phyloP scores from a whole-genome alignment of 2,113 vertebrate genomes.

The Dicentrarchus labrax region DNA sequence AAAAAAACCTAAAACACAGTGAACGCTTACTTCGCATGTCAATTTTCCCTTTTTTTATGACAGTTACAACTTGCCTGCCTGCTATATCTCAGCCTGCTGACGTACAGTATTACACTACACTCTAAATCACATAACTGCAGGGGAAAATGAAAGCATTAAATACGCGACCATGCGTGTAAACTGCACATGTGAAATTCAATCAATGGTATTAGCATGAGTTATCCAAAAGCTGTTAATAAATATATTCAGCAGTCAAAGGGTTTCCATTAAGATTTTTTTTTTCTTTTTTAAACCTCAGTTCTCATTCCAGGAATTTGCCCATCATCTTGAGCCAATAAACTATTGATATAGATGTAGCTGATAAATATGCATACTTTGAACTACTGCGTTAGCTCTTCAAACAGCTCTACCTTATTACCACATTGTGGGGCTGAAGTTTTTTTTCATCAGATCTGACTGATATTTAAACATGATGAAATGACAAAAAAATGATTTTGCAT shows the following conservation, averaged over 20 bases:
- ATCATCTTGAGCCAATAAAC: not conserved
- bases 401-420: not conserved
- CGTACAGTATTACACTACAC: not conserved
- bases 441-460: not conserved
- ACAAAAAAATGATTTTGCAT: conserved; percentile 1
- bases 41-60: not conserved
- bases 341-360: not conserved
- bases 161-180: not conserved
- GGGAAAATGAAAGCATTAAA: not conserved
- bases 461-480: conserved; percentile 27
- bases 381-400: not conserved
- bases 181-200: not conserved
- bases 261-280: not conserved
- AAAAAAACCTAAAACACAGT: too few relatives aligned
- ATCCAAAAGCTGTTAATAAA: not conserved
- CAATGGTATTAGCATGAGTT: not conserved
- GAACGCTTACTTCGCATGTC: conserved; percentile 16
- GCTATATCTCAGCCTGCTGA: not conserved
- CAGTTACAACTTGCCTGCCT: not conserved
- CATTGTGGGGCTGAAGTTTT: not conserved
- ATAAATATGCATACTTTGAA: not conserved
- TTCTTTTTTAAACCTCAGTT: too few relatives aligned
- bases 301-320: not conserved
- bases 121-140: not conserved
- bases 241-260: too few relatives aligned